Base-by-base conservation (phyloP, 92 coral and sea anemone genomes). In the Paramuricea clavata region DNA sequence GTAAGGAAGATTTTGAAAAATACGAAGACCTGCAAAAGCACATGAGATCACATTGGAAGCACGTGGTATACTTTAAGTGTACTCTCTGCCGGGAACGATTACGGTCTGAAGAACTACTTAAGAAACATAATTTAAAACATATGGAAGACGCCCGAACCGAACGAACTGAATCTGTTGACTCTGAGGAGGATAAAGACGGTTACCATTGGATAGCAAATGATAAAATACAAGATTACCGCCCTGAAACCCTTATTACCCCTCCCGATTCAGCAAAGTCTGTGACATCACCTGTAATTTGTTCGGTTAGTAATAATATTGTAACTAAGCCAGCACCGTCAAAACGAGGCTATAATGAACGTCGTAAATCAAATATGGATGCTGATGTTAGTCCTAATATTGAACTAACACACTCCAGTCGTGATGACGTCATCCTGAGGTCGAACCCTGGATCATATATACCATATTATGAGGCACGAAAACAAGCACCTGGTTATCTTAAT, bases 11-110 rank as follows among this genome's bases (percentile, higher is more conserved):
- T 49, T 97, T 97, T 67, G 85, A 90, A 78, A 86, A 89, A 69
- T 94, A 97, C 5, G 91, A 88, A 68, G 95, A 93, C 59, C 88
- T 96, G 21, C 90, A 89, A 78, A 97, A 93, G 56, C 99, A 96
- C 76, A 87, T 93, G 43, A 89, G 93, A 33, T 78, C 86, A 21
- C 99, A 96, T 73, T 79, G 84, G 84, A 79, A 61, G 10, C 73
- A n/a, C n/a, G 84, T 79, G 3, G 84, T 79, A 33, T 79, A 35
- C 73, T 16, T 79, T 25, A 79, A 42, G 22, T 79, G 84, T 41
- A 79, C 49, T 73, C 32, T 57, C 8, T 79, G 84, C 36, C 73
- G 84, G 16, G 50, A 19, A 5, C 54, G 84, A 2, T 6, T 79
- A 22, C 57, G 72, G 73, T 31, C 64, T 13, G 84, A 79, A 44